Evolutionary conservation across 2,888 invertebrate species (phyloP).

Genomic region (Sminthurides aquaticus): DNA sequence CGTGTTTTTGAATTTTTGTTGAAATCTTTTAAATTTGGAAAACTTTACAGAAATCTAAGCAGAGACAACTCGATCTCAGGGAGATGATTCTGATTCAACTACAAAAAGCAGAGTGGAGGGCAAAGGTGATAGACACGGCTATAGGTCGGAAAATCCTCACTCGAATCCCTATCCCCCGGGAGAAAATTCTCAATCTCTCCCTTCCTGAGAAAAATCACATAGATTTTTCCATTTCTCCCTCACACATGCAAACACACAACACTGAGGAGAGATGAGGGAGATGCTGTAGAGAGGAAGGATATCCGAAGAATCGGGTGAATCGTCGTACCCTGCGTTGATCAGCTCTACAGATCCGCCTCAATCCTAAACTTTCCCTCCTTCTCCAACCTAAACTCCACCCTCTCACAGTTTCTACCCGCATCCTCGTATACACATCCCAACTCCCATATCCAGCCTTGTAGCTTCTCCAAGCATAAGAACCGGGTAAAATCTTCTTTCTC

Average conservation of each 20-base stretch:
- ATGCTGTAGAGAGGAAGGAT: no score
- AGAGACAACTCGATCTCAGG: no score
- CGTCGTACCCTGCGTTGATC: background rate
- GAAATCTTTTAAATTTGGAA: no score
- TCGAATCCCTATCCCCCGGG: constrained; percentile 1
- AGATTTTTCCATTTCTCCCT: background rate
- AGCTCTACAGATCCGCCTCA: background rate
- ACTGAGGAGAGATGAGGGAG: no score
- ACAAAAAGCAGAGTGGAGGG: constrained; percentile 22
- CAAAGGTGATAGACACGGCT: constrained; percentile 34
- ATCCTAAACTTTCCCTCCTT: background rate
- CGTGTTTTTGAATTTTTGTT: no score
- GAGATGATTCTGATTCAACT: background rate
- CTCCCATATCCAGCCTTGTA: no score
- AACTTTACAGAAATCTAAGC: no score
- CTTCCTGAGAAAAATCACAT: background rate
- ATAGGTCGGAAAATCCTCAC: constrained; percentile 25
- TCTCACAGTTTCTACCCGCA: background rate
- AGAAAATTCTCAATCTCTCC: background rate
- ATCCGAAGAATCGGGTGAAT: background rate
- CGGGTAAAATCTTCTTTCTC: no score
- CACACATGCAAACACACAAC: no score
- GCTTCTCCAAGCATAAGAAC: no score
- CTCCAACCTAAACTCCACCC: background rate
- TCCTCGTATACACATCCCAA: no score